These are phyloP conservation scores for Crocidura indochinensis DNA, from an alignment of 2,797 vertebrate species.

Conservation along the genomic window DNA sequence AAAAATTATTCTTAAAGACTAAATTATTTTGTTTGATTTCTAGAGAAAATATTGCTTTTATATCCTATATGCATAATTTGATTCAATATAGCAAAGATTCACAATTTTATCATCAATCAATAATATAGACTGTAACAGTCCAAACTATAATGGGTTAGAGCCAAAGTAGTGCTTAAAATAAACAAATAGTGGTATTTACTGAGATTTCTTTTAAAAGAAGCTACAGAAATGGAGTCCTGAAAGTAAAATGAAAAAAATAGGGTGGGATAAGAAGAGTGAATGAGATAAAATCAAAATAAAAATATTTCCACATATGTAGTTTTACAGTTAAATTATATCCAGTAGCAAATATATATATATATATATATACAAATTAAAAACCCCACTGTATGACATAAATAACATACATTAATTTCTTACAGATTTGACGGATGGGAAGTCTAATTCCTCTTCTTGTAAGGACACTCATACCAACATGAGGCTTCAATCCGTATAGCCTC, in stretches of 20 bases:
- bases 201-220: slow-evolving; percentile 10
- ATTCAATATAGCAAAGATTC: not conserved
- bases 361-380: too few relatives aligned
- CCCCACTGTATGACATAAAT: too few relatives aligned
- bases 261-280: not conserved
- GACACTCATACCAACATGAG: too few relatives aligned
- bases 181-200: not conserved
- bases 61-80: not conserved
- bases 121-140: not conserved
- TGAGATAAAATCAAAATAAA: slow-evolving; percentile 19
- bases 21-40: slow-evolving; percentile 46
- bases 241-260: slow-evolving; percentile 41
- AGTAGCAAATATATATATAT: too few relatives aligned
- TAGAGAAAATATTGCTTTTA: not conserved
- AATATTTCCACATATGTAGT: too few relatives aligned
- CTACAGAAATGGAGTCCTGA: slow-evolving; percentile 6
- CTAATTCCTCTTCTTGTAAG: too few relatives aligned
- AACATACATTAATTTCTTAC: too few relatives aligned
- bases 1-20: slow-evolving; percentile 38
- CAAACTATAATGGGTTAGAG: slow-evolving; percentile 47
- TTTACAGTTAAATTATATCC: too few relatives aligned
- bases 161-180: slow-evolving; percentile 47
- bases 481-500: too few relatives aligned
- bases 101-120: slow-evolving; percentile 29
- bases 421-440: too few relatives aligned